Base-by-base conservation (phyloP, 2,888 invertebrate genomes). In the Aquatica leii region DNA sequence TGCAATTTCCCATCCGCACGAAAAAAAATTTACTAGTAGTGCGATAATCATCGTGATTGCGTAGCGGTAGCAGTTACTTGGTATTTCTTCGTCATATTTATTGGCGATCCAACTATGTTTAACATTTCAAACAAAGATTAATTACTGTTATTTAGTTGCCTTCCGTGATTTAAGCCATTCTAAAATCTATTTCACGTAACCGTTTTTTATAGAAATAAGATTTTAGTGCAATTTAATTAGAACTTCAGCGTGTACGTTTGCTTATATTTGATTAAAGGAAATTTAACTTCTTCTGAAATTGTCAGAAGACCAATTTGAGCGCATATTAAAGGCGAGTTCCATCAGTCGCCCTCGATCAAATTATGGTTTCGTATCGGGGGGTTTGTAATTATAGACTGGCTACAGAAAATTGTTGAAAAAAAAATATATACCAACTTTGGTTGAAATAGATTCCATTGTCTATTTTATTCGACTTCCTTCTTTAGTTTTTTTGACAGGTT, bases 71-170 rank as follows among this genome's bases (percentile, higher is more conserved):
- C 24, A 24, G 24, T 24, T 24, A 6, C 6, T 24, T 24, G 4
- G 24, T 6, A 24, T 24, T 24, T 24, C 24, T 24, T 24, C 24
- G 24, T 6, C 24, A 6, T 6, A 24, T 24, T 24, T 24, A 24
- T 24, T 24, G 24, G 24, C 6, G 2, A 24, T 24, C 24, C 24
- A 74, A 71, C 73, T 75, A 72, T 76, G 77, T 75, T 80, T 80
- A 81, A 79, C 80, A 76, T 79, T 77, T 81, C 80, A 80, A 77
- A 76, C 75, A 73, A 71, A 67, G 66, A 76, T 78, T 81, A 81
- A 81, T 81, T 80, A 78, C 78, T 77, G 78, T 74, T 76, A 79
- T 79, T 77, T 75, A 67, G 73, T 62, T 69, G 75, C 73, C 75
- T 73, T 77, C 77, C 74, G 76, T 79, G 77, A 78, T 79, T 78